Base-by-base conservation (phyloP, 2,888 invertebrate genomes). In the Aethes cnicana region DNA sequence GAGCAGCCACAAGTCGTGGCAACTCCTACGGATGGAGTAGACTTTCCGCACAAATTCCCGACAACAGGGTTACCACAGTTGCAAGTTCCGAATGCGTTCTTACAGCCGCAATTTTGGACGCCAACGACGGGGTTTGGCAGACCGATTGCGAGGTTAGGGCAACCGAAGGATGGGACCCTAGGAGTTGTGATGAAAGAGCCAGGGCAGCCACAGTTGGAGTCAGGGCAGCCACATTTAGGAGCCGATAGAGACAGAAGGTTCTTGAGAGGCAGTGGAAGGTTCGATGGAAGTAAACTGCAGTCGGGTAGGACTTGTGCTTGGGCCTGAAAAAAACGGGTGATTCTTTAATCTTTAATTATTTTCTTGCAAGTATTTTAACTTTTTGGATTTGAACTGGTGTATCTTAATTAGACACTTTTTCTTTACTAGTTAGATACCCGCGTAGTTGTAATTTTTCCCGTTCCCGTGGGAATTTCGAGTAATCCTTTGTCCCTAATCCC, bases 141-240 rank as follows among this genome's bases (percentile, higher is more conserved):
- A 1, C 52, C 52, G 4, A 52, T 26, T 0, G 52, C 52, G 0
- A 46, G 30, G 23, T 39, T 52, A 20, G n/a, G 42, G 25, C 48
- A 68, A 2, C 64, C 68, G 25, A 62, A 67, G 2, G 55, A 53
- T 0, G 69, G 57, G 11, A 50, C 43, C 3, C 8, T 37, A 1
- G 50, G 50, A 0, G 43, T 28, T 21, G n/a, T n/a, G n/a, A n/a
- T n/a, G n/a, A n/a, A n/a, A n/a, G n/a, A n/a, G n/a, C 37, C 47
- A 9, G 20, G 33, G 9, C 47, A 47, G 1, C 50, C 50, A 7
- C 37, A 50, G 1, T 26, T 25, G 2, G 35, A 8, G 7, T 36
- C 36, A 3, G 36, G 5, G n/a, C 23, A 37, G 0, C 21, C 20
- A 5, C 28, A 28, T 5, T 23, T n/a, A n/a, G n/a, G n/a, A n/a